phyloP scores from a whole-genome alignment of 2,113 vertebrate species.

The Pimephales promelas region DNA sequence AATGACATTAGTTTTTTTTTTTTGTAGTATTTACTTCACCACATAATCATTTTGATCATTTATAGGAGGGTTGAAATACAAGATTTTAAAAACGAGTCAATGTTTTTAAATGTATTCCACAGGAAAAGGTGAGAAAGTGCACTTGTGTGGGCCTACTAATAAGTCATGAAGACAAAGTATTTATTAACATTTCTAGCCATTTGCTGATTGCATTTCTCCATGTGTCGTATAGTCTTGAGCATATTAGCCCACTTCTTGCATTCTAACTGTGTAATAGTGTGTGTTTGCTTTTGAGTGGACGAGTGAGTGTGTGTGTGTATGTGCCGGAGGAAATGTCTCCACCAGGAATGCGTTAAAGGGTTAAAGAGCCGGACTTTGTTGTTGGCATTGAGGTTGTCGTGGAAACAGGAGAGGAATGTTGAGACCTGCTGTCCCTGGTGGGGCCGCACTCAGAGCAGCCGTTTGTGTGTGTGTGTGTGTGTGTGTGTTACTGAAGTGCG shows the following conservation, averaged over 20 bases:
- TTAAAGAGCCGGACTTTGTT: slow-evolving; percentile 78
- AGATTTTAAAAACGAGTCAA: too few relatives aligned
- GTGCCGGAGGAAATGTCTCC: slow-evolving; percentile 79
- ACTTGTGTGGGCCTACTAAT: too few relatives aligned
- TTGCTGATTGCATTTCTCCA: too few relatives aligned
- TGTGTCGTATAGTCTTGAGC: background rate
- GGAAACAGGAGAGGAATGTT: slow-evolving; percentile 81
- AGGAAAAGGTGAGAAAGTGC: too few relatives aligned
- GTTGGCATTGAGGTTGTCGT: slow-evolving; percentile 80
- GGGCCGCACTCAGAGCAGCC: slow-evolving; percentile 69
- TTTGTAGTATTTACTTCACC: too few relatives aligned
- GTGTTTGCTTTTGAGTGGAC: slow-evolving; percentile 8
- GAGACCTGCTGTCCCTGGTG: slow-evolving; percentile 76
- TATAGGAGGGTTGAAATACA: too few relatives aligned
- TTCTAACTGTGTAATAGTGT: background rate
- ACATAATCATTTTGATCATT: too few relatives aligned
- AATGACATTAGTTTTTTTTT: too few relatives aligned
- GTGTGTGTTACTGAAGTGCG: slow-evolving; percentile 53
- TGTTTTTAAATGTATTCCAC: too few relatives aligned
- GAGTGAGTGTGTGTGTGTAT: slow-evolving; percentile 65
- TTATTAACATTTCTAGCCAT: too few relatives aligned
- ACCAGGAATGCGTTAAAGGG: slow-evolving; percentile 75
- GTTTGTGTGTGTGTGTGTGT: slow-evolving; percentile 49
- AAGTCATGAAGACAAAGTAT: too few relatives aligned
- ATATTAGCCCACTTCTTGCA: slow-evolving; percentile 4